Base-by-base conservation (phyloP, 2,797 vertebrate genomes). In the Crocidura indochinensis region DNA sequence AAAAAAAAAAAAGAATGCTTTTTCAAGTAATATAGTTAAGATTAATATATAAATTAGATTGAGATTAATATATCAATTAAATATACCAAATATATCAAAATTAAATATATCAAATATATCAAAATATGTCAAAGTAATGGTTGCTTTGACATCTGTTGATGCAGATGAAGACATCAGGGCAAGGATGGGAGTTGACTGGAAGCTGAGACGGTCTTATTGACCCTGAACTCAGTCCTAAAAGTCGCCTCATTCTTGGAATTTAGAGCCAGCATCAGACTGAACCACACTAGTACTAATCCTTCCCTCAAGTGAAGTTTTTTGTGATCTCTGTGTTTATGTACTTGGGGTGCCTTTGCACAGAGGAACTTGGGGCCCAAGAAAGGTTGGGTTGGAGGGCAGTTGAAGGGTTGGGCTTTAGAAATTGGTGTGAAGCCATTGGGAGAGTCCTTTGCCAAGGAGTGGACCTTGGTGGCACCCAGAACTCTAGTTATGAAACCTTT, bases 11-110 rank as follows among this genome's bases (percentile, higher is more conserved):
- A n/a, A 38, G 31, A 71, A 85, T 38, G 15, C 67, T 51, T 69
- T 17, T 11, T 9, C 19, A 62, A 88, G 24, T 76, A 77, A 89
- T 79, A 75, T 64, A 72, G 47, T n/a, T n/a, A n/a, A n/a, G n/a
- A n/a, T n/a, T n/a, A n/a, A n/a, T n/a, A n/a, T n/a, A n/a, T n/a
- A n/a, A n/a, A n/a, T n/a, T n/a, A n/a, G n/a, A n/a, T n/a, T n/a
- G n/a, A n/a, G n/a, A n/a, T n/a, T n/a, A n/a, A n/a, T n/a, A n/a
- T n/a, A n/a, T n/a, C n/a, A n/a, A n/a, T n/a, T n/a, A n/a, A 38
- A 62, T 89, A 79, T 51, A 71, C 71, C 46, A 75, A 75, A 85
- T 44, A 56, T 51, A 73, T 14, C 67, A 68, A 6, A 26, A n/a
- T n/a, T n/a, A n/a, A n/a, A n/a, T n/a, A n/a, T n/a, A n/a, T n/a